phyloP scores from a whole-genome alignment of 2,113 vertebrate genomes.

The Leptobrachium ailaonicum region DNA sequence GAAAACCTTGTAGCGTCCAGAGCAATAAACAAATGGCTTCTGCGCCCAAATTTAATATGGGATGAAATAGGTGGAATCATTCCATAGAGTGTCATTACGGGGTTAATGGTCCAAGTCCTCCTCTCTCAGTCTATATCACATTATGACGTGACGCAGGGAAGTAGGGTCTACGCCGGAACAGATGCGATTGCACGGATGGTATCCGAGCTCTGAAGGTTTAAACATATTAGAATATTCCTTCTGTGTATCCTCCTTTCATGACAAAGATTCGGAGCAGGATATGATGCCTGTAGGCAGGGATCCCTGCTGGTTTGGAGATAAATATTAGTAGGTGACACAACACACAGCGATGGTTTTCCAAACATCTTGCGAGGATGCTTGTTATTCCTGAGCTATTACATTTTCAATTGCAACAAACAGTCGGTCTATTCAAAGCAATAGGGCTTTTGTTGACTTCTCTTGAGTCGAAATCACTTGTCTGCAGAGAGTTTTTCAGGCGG shows the following conservation, averaged over 20 bases:
- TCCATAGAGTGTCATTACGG: no score
- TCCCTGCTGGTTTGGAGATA: constrained; percentile 18
- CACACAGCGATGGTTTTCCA: not conserved
- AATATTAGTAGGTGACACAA: constrained; percentile 2
- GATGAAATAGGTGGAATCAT: no score
- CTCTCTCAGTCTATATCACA: not conserved
- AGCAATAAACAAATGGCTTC: no score
- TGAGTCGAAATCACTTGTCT: not conserved
- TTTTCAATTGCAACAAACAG: not conserved
- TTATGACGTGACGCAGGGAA: not conserved
- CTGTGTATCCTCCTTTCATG: not conserved
- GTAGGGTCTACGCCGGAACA: not conserved
- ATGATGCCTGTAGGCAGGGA: not conserved
- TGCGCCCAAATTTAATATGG: no score
- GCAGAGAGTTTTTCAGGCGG: not conserved
- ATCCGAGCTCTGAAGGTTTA: not conserved
- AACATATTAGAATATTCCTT: not conserved
- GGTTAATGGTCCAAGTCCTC: not conserved
- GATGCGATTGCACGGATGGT: not conserved
- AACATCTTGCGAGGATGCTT: constrained; percentile 8
- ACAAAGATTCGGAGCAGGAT: not conserved
- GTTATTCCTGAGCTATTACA: not conserved
- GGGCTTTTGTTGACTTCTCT: not conserved
- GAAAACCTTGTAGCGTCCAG: no score
- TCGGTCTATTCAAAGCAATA: not conserved